A percentile compares a stretch with the other conserved stretches of the same genome.
These are phyloP conservation scores for Aphaenogaster rudis DNA, from an alignment of 1,140 invertebrate genomes.

Conservation along the genomic window DNA sequence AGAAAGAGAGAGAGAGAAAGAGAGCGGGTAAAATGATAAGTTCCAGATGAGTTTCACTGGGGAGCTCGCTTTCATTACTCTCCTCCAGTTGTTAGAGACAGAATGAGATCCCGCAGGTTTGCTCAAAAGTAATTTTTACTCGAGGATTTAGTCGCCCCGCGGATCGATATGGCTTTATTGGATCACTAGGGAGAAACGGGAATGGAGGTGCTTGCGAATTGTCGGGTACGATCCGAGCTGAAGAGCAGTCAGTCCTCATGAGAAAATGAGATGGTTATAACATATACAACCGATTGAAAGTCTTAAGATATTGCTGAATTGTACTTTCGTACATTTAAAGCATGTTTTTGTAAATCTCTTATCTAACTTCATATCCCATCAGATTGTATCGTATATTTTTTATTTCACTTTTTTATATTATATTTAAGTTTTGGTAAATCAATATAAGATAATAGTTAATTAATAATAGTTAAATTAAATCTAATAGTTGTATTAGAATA, in stretches of 20 bases:
- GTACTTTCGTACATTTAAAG: background rate
- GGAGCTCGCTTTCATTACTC: constrained; percentile 56
- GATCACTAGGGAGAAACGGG: background rate
- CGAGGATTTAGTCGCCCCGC: constrained; percentile 25
- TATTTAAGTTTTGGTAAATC: background rate
- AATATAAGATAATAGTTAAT: background rate
- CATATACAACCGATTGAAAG: background rate
- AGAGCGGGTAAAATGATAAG: constrained; percentile 49
- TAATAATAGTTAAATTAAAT: background rate
- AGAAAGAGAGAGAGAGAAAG: constrained; percentile 11
- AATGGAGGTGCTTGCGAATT: constrained; percentile 2
- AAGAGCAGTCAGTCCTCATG: background rate
- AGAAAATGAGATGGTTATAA: background rate
- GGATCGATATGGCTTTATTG: constrained; percentile 25
- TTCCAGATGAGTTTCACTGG: constrained; percentile 44
- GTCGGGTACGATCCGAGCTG: background rate
- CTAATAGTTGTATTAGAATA: background rate
- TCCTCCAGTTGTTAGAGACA: constrained; percentile 33
- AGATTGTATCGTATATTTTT: background rate
- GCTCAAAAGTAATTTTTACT: constrained; percentile 37
- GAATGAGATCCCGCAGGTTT: constrained; percentile 5
- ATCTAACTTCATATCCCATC: too few relatives aligned
- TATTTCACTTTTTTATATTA: background rate
- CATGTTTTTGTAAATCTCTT: background rate
- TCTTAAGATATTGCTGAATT: background rate